Percentiles rank a stretch among this genome's conserved stretches.
phyloP scores from a whole-genome alignment of 2,797 vertebrate species.

The Semaprochilodus insignis region DNA sequence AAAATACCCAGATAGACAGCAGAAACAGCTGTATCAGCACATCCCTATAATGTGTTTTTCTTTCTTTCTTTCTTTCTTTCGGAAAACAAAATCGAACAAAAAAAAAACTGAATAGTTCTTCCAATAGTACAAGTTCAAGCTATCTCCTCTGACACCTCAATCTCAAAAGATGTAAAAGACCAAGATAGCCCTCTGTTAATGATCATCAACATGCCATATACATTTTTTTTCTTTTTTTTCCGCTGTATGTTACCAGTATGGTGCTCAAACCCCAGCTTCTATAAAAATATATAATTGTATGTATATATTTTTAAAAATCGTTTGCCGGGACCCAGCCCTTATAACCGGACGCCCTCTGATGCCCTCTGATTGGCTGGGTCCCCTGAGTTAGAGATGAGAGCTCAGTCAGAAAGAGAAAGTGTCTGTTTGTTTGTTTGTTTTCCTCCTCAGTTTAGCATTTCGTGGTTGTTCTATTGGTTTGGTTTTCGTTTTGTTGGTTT shows the following conservation, averaged over 20 bases:
- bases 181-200: constrained; percentile 75
- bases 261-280: constrained; percentile 73
- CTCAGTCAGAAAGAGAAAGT: constrained; percentile 72
- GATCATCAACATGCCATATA: constrained; percentile 70
- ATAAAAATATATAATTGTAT: constrained; percentile 80
- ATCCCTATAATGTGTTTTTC: constrained; percentile 68
- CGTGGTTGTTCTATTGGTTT: constrained; percentile 60
- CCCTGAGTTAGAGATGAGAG: constrained; percentile 71
- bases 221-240: constrained; percentile 51
- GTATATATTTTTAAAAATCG: constrained; percentile 77
- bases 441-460: constrained; percentile 68
- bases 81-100: constrained; percentile 66
- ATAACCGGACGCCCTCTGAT: constrained; percentile 60
- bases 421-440: constrained; percentile 54
- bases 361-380: constrained; percentile 69
- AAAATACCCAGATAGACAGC: constrained; percentile 65
- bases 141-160: constrained; percentile 63
- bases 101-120: constrained; percentile 63
- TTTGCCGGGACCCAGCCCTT: constrained; percentile 66
- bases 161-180: constrained; percentile 70
- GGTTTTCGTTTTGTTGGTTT: constrained; percentile 42
- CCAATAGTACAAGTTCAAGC: constrained; percentile 69
- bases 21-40: constrained; percentile 72
- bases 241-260: constrained; percentile 68
- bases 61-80: constrained; percentile 66